Evolutionary conservation across 2,113 vertebrate species (phyloP), one percentile per base, ranked within the genome.

Genomic region (Pachyramphus minor): DNA sequence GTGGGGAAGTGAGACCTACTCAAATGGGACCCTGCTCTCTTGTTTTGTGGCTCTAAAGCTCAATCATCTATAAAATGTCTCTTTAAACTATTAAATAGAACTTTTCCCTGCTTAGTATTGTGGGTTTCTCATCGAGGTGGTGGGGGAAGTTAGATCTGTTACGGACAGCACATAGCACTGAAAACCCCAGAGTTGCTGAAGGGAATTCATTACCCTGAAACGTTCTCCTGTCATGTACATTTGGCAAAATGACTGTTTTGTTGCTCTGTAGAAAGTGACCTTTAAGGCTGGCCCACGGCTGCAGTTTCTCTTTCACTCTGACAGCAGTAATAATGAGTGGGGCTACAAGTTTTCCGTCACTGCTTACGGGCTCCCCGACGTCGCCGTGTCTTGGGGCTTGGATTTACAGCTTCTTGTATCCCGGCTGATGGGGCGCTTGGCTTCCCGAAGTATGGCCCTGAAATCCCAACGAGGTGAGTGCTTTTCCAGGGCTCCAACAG

Each of bases 271-370:
- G 99, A 99, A 99, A 98, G 99, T 99, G 94, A 99, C 99, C 24
- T 99, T 99, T 95, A 99, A 99, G 93, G 98, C 98, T 12, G 99
- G 99, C 56, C 99, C 99, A 94, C 98, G 99, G 97, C 98, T 99
- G 78, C 99, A 99, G 98, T 99, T 99, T 98, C 98, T 99, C 89
- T 99, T 99, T 97, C 99, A 99, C 98, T 99, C 99, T 41, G 99
- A 99, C 94, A 99, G 98, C 98, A 99, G 99, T 83, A 99, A 99
- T 95, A 99, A 99, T 28, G 99, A 99, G 97, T 99, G 99, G 99
- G 99, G 99, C 86, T 99, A 99, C 98, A 99, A 99, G 97, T 99
- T 99, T 91, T 98, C 98, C 2, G 98, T 99, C 90, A 99, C 98
- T 7, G 99, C 99, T 14, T 98, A 98, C 4, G 99, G 99, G 81